Conservation (phyloP, 2,888 invertebrate genomes). For the Dorcus parallelipipedus region DNA sequence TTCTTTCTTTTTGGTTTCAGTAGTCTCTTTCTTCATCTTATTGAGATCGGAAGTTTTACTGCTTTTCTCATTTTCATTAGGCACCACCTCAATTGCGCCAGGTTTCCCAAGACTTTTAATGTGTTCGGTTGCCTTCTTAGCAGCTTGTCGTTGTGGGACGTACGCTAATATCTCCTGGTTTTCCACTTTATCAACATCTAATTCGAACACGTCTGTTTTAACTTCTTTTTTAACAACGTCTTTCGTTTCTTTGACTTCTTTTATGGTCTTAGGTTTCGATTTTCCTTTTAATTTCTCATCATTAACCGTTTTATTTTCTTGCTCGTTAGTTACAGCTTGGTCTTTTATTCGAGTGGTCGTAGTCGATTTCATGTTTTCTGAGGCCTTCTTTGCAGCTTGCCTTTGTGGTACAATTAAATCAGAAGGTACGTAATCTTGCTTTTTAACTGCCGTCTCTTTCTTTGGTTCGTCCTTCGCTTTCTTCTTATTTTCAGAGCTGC, state of each 20-base stretch:
- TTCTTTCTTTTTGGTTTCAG: constrained; percentile 26
- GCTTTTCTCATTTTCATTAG: constrained; percentile 1
- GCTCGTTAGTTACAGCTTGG: constrained; percentile 18
- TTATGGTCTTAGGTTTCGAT: constrained; percentile 32
- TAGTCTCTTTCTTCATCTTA: constrained; percentile 16
- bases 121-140: constrained; percentile 87
- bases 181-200: constrained; percentile 60
- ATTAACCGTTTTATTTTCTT: constrained; percentile 11
- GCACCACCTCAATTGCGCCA: constrained; percentile 4
- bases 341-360: constrained; percentile 51
- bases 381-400: constrained; percentile 87
- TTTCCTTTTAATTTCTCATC: constrained; percentile 32
- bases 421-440: constrained; percentile 60
- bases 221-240: constrained; percentile 22
- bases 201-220: constrained; percentile 56
- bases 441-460: constrained; percentile 40
- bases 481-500: constrained; percentile 37
- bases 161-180: constrained; percentile 68
- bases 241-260: constrained; percentile 21
- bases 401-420: constrained; percentile 86
- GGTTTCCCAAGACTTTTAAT: constrained; percentile 72
- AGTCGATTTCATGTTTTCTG: constrained; percentile 77
- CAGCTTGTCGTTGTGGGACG: constrained; percentile 87
- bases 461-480: constrained; percentile 29
- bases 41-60: constrained; percentile 8